Conservation (phyloP, 2,888 invertebrate species). For the Hydraecia micacea region DNA sequence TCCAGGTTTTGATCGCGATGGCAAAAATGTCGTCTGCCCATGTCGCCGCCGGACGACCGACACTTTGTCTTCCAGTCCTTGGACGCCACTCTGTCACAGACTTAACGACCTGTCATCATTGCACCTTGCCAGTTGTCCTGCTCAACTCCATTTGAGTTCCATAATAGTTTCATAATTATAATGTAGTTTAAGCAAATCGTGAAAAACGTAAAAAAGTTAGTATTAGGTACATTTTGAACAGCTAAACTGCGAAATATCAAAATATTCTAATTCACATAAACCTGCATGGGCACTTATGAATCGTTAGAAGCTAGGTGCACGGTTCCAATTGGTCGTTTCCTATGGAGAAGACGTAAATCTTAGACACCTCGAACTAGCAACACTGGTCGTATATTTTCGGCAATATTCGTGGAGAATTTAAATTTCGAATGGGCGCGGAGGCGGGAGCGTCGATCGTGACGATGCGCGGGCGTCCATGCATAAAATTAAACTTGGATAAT, state of each 20-base stretch:
- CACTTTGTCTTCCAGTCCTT: too few relatives aligned
- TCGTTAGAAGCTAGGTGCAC: not conserved
- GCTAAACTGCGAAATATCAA: not conserved
- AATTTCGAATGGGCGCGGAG: conserved; percentile 72
- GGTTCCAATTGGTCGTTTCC: not conserved
- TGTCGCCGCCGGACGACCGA: too few relatives aligned
- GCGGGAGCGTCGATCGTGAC: conserved; percentile 75
- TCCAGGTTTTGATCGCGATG: too few relatives aligned
- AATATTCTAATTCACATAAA: too few relatives aligned
- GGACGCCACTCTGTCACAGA: too few relatives aligned
- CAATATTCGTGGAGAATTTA: conserved; percentile 75
- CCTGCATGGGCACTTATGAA: not conserved
- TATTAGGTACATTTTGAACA: not conserved
- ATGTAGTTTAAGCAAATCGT: not conserved
- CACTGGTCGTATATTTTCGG: conserved; percentile 69
- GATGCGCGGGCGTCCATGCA: conserved; percentile 86
- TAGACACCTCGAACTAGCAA: conserved; percentile 32
- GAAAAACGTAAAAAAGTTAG: not conserved
- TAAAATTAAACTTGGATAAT: conserved; percentile 90
- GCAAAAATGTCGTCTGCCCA: too few relatives aligned
- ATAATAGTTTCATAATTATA: too few relatives aligned
- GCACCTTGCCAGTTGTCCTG: too few relatives aligned
- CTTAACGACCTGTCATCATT: too few relatives aligned
- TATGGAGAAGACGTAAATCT: conserved; percentile 1
- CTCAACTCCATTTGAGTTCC: too few relatives aligned